Percentiles rank a stretch among this genome's conserved stretches.
Conservation (phyloP, 2,113 vertebrate species). For the crab-eating macaque (Macaca fascicularis) region DNA sequence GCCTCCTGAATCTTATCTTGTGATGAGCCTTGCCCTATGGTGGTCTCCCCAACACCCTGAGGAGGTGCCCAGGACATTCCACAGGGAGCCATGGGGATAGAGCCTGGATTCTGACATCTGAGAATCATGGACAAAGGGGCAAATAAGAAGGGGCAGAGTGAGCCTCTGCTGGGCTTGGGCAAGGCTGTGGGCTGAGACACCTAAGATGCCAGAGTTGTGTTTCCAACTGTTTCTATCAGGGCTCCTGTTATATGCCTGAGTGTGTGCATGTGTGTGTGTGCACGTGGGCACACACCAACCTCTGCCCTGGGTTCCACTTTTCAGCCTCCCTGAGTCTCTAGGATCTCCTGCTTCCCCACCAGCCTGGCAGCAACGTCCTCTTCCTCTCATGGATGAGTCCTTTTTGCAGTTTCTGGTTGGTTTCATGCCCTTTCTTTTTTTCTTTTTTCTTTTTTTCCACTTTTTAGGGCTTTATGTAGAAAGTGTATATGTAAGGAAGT, state of each 20-base stretch:
- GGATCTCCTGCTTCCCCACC: neutral
- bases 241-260: neutral
- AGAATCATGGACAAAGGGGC: neutral
- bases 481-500: constrained; percentile 25
- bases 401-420: neutral
- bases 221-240: neutral
- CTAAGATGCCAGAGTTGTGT: neutral
- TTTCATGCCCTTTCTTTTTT: neutral
- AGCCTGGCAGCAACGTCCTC: neutral
- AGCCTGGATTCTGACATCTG: neutral
- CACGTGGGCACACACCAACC: fast-evolving
- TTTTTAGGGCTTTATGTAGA: constrained; percentile 35
- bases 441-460: neutral
- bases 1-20: neutral
- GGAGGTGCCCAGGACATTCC: neutral
- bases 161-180: neutral
- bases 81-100: neutral
- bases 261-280: neutral
- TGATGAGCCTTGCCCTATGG: neutral
- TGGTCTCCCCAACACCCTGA: neutral
- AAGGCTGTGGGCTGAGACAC: neutral
- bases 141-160: neutral
- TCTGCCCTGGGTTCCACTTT: neutral
- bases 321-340: neutral
- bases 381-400: neutral